These are phyloP conservation scores for Cettia cetti DNA, from an alignment of 2,113 vertebrate species.

Conservation along the genomic window DNA sequence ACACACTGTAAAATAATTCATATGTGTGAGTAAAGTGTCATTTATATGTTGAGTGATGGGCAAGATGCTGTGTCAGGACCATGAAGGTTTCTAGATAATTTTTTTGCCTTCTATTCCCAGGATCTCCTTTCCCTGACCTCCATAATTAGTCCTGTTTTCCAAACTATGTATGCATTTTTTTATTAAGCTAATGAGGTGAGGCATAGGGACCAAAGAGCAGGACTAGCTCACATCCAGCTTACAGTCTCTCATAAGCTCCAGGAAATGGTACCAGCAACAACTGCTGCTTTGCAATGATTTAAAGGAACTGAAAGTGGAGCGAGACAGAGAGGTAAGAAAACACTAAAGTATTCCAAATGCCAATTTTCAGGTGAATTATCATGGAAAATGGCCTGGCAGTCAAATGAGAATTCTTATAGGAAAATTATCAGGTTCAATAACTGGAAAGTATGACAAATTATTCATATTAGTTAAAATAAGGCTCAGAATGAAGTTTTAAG, in stretches of 20 bases:
- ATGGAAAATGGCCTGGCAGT: slow-evolving; percentile 21
- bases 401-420: neutral
- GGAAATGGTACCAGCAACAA: neutral
- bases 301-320: neutral
- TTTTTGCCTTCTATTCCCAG: neutral
- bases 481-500: neutral
- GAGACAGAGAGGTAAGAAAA: neutral
- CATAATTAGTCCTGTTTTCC: neutral
- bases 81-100: neutral
- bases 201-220: neutral
- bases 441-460: neutral
- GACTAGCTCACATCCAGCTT: neutral
- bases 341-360: neutral
- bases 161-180: neutral
- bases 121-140: neutral
- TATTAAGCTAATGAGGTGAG: neutral
- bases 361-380: slow-evolving; percentile 29
- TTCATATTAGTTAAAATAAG: neutral
- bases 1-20: neutral
- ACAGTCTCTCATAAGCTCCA: neutral
- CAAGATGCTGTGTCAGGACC: neutral
- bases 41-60: neutral
- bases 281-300: neutral
- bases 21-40: neutral
- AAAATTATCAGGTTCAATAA: neutral